phyloP scores from a whole-genome alignment of 2,888 invertebrate genomes.

The Aricia artaxerxes region DNA sequence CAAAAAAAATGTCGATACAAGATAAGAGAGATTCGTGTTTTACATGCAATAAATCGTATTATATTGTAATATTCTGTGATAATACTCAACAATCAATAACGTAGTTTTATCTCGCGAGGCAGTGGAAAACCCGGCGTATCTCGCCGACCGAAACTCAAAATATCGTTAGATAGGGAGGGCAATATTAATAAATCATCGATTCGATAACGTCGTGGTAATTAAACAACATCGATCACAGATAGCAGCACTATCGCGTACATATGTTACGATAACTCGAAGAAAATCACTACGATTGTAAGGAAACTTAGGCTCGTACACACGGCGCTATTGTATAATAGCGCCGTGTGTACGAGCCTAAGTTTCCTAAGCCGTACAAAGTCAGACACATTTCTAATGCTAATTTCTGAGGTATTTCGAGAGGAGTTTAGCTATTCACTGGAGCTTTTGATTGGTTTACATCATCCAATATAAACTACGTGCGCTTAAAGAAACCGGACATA shows the following conservation, averaged over 20 bases:
- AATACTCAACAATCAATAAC: background rate
- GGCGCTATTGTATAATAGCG: background rate
- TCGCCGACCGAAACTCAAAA: background rate
- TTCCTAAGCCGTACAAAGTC: too few relatives aligned
- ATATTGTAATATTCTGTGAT: background rate
- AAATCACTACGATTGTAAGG: conserved; percentile 32
- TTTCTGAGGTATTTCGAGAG: too few relatives aligned
- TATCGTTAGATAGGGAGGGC: conserved; percentile 47
- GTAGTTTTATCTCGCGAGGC: background rate
- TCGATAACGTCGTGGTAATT: conserved; percentile 67
- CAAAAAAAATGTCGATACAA: background rate
- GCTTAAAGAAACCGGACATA: background rate
- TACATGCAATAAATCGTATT: conserved; percentile 18
- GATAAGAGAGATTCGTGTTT: background rate
- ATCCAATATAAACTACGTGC: too few relatives aligned
- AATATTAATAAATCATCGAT: conserved; percentile 76
- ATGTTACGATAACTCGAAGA: conserved; percentile 41
- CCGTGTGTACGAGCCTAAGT: too few relatives aligned
- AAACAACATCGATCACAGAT: conserved; percentile 71
- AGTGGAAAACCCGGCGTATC: conserved; percentile 15
- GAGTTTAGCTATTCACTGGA: too few relatives aligned
- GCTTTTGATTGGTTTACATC: too few relatives aligned
- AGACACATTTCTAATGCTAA: too few relatives aligned
- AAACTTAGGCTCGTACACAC: conserved; percentile 10
- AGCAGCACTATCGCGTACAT: conserved; percentile 41